phyloP scores from a whole-genome alignment of 2,797 vertebrate genomes.

The Crypturellus tataupa region DNA sequence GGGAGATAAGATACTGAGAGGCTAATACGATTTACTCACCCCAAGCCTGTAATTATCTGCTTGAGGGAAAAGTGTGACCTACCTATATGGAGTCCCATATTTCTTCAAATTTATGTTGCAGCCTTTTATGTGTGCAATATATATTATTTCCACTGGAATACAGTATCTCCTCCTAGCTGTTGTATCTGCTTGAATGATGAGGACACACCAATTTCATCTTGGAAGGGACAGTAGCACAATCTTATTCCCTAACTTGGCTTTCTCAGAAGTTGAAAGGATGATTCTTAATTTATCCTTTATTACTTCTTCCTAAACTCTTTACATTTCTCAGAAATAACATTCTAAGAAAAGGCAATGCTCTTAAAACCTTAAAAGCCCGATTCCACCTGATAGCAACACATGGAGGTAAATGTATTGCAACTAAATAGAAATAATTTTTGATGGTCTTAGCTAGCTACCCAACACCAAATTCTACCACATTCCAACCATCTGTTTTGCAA shows the following conservation, averaged over 20 bases:
- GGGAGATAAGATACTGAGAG: conserved; percentile 77
- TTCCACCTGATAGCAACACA: conserved; percentile 49
- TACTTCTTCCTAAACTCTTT: conserved; percentile 58
- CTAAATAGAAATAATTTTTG: conserved; percentile 55
- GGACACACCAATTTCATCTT: conserved; percentile 70
- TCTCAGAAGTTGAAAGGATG: conserved; percentile 58
- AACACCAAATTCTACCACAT: conserved; percentile 40
- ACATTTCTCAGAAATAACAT: conserved; percentile 33
- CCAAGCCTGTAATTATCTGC: conserved; percentile 83
- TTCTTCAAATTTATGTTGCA: conserved; percentile 82
- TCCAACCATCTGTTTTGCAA: conserved; percentile 39
- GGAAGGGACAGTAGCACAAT: conserved; percentile 29
- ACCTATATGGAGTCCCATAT: conserved; percentile 80
- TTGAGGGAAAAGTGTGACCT: conserved; percentile 85
- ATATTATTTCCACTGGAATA: conserved; percentile 75
- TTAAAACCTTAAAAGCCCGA: conserved; percentile 48
- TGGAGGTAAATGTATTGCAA: conserved; percentile 56
- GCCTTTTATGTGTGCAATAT: conserved; percentile 79
- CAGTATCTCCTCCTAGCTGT: conserved; percentile 72
- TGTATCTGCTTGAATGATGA: conserved; percentile 68
- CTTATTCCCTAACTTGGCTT: conserved; percentile 51
- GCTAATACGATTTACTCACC: conserved; percentile 85
- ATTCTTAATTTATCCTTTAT: conserved; percentile 67
- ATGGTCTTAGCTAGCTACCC: conserved; percentile 39
- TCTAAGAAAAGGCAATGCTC: conserved; percentile 32